Conservation (phyloP, 1,140 invertebrate genomes). For the Oreohelix idahoensis region DNA sequence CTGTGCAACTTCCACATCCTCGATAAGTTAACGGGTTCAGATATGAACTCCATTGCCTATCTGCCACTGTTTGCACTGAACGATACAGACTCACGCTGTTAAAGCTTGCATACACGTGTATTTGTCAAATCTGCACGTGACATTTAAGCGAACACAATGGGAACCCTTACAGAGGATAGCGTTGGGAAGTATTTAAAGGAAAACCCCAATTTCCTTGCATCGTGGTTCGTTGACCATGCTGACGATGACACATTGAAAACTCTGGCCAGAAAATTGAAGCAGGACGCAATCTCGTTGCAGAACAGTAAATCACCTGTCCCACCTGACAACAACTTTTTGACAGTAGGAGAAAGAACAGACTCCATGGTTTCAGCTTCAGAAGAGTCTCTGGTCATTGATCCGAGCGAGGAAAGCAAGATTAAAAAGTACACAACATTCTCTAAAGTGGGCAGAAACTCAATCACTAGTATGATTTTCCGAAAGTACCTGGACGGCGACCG, state of each 20-base stretch:
- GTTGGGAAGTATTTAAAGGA: conserved; percentile 51
- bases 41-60: no score
- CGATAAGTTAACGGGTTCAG: no score
- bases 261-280: conserved; percentile 44
- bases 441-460: conserved; percentile 57
- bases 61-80: no score
- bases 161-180: conserved; percentile 48
- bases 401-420: conserved; percentile 19
- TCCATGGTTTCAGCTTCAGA: not conserved
- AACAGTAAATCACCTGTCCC: conserved; percentile 8
- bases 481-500: conserved; percentile 65
- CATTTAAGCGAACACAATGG: not conserved
- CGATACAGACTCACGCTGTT: no score
- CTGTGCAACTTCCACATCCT: no score
- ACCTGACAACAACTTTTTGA: not conserved
- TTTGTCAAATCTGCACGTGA: no score
- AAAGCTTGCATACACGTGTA: no score
- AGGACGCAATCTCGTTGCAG: conserved; percentile 42
- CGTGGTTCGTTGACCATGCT: conserved; percentile 57
- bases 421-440: conserved; percentile 40
- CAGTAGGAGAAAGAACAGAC: not conserved
- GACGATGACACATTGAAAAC: conserved; percentile 46
- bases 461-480: conserved; percentile 65
- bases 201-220: conserved; percentile 55
- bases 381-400: not conserved